Evolutionary conservation across 2,797 vertebrate species (phyloP).

Genomic region (Chloroceryle amazona): DNA sequence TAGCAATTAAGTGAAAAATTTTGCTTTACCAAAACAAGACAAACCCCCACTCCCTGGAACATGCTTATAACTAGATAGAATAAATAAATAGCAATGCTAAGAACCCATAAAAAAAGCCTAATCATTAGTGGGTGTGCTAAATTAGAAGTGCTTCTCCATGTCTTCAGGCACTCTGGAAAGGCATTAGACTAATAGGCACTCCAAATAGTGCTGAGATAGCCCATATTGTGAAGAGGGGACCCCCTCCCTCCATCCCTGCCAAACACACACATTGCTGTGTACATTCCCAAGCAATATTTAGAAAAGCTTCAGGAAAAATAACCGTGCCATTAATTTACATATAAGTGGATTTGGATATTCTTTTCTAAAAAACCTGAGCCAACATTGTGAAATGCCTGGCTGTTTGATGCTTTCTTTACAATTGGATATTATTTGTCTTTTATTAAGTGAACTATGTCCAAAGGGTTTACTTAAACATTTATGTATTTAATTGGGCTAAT

Average conservation of each 20-base stretch:
- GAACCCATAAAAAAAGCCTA: neutral
- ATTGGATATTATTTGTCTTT: neutral
- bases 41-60: neutral
- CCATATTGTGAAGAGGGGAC: neutral
- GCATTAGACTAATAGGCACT: neutral
- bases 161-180: constrained; percentile 29
- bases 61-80: neutral
- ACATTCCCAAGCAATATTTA: neutral
- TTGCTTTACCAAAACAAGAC: neutral
- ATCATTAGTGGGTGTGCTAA: neutral
- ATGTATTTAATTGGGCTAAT: neutral
- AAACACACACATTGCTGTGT: neutral
- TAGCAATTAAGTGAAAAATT: neutral
- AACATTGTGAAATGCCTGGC: neutral
- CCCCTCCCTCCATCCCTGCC: neutral
- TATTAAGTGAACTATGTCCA: neutral
- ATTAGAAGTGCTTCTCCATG: constrained; percentile 5
- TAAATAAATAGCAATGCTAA: neutral
- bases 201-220: neutral
- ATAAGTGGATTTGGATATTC: neutral
- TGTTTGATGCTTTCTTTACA: neutral
- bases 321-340: neutral
- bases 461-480: constrained; percentile 18
- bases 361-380: constrained; percentile 5
- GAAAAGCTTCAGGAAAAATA: constrained; percentile 15